A percentile compares a stretch with the other conserved stretches of the same genome.
Conservation (phyloP, 2,888 invertebrate species). For the Hoplodrina ambigua region DNA sequence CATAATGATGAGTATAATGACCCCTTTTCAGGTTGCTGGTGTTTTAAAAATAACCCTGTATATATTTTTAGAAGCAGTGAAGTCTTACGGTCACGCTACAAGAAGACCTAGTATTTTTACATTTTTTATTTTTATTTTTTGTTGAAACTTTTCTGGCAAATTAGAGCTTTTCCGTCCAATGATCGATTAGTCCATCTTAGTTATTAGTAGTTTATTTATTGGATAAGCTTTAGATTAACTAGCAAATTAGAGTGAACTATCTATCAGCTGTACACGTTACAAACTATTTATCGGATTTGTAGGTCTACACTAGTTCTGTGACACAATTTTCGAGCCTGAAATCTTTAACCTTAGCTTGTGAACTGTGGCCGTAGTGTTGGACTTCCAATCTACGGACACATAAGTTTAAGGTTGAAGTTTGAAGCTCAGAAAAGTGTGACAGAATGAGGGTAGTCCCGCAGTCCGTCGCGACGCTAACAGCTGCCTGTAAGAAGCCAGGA, state of each 20-base stretch:
- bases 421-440: background rate
- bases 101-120: too few relatives aligned
- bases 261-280: slow-evolving; percentile 41
- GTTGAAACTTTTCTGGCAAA: background rate
- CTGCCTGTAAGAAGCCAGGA: slow-evolving; percentile 88
- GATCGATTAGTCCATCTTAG: slow-evolving; percentile 4
- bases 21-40: too few relatives aligned
- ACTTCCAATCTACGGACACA: background rate
- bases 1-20: too few relatives aligned
- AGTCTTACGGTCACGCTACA: background rate
- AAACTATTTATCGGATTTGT: slow-evolving; percentile 8
- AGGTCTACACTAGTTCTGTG: slow-evolving; percentile 21
- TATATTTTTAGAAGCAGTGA: background rate
- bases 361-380: background rate
- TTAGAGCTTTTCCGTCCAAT: background rate
- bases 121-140: background rate
- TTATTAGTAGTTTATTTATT: slow-evolving; percentile 32
- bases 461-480: slow-evolving; percentile 22
- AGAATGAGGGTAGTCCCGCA: slow-evolving; percentile 2
- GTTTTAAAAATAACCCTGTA: too few relatives aligned
- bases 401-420: background rate
- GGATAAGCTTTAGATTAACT: slow-evolving; percentile 32
- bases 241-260: slow-evolving; percentile 59
- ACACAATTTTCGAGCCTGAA: background rate
- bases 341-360: background rate